A percentile compares a stretch with the other conserved stretches of the same genome.
These are phyloP conservation scores for Vesta saturnalis DNA, from an alignment of 2,888 invertebrate species.

Conservation along the genomic window DNA sequence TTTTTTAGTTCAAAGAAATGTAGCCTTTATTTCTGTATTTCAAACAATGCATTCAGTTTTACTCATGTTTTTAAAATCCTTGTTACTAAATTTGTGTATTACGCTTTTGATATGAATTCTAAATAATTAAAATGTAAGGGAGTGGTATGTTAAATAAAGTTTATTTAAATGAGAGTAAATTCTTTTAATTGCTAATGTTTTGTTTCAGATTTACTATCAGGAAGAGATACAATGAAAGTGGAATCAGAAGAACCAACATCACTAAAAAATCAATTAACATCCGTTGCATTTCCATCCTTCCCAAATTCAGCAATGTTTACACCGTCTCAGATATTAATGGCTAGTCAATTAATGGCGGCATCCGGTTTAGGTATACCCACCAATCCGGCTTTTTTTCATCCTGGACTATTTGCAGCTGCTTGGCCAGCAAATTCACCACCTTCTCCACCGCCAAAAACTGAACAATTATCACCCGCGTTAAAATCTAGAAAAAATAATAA, in stretches of 20 bases:
- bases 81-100: too few relatives aligned
- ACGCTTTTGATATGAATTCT: neutral
- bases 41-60: too few relatives aligned
- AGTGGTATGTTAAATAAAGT: too few relatives aligned
- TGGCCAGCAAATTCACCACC: slow-evolving; percentile 65
- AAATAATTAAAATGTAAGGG: neutral
- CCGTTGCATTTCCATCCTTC: slow-evolving; percentile 66
- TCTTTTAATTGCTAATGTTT: slow-evolving; percentile 25
- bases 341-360: slow-evolving; percentile 66
- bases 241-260: slow-evolving; percentile 69
- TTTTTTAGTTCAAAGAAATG: too few relatives aligned
- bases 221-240: slow-evolving; percentile 60
- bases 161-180: neutral
- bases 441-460: slow-evolving; percentile 65
- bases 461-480: slow-evolving; percentile 59
- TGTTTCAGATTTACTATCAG: slow-evolving; percentile 57
- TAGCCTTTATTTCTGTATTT: too few relatives aligned
- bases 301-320: slow-evolving; percentile 62
- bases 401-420: slow-evolving; percentile 67
- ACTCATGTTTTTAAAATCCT: too few relatives aligned
- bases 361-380: slow-evolving; percentile 68
- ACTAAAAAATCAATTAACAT: slow-evolving; percentile 66
- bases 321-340: slow-evolving; percentile 64
- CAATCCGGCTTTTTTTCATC: slow-evolving; percentile 71
- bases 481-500: slow-evolving; percentile 57